Evolutionary conservation across 2,113 vertebrate species (phyloP), one percentile per base, ranked within the genome.

Genomic region (Tupaia chinensis): DNA sequence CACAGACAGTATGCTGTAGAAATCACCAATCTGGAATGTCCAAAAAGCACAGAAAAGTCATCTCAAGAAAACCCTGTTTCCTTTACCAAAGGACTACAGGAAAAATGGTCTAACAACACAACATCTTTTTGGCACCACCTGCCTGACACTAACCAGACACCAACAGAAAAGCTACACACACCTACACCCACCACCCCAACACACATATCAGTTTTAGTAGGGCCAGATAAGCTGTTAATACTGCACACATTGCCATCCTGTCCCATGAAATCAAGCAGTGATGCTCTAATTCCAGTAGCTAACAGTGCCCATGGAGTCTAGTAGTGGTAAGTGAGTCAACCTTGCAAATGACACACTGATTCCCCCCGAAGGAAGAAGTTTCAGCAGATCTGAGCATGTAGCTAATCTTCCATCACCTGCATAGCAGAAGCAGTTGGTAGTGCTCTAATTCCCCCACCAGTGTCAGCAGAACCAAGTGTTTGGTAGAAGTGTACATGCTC

Each of bases 21-120:
- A 15, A 10, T 14, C 12, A 9, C 84, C 27, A 56, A 32, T 12
- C 27, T 34, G 27, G 19, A 68, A 58, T 81, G 61, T 34, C 83
- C 63, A 58, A 15, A 85, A 77, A 58, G 20, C 60, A 82, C 27
- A 85, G n/a, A 22, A 60, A 44, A 70, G 44, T 20, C 7, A 14
- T 20, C 14, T 88, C 32, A 74, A 53, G 32, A 80, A 77, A 96
- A 61, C 74, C 15, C 78, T 93, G 81, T 34, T 12, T 95, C 29
- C 23, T 81, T 7, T 77, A 44, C 79, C 61, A 76, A 17, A 88
- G 23, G 72, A 80, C 65, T 32, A n/a, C 53, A 74, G 25, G 72
- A 80, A 70, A 11, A 25, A 8, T 79, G 53, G 4, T 58, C 68
- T 84, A 87, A 77, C 54, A 86, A 68, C 27, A 74, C 77, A 91